Percentiles rank a stretch among this genome's conserved stretches.
phyloP scores from a whole-genome alignment of 2,113 vertebrate genomes.

The Psittacus erithacus region DNA sequence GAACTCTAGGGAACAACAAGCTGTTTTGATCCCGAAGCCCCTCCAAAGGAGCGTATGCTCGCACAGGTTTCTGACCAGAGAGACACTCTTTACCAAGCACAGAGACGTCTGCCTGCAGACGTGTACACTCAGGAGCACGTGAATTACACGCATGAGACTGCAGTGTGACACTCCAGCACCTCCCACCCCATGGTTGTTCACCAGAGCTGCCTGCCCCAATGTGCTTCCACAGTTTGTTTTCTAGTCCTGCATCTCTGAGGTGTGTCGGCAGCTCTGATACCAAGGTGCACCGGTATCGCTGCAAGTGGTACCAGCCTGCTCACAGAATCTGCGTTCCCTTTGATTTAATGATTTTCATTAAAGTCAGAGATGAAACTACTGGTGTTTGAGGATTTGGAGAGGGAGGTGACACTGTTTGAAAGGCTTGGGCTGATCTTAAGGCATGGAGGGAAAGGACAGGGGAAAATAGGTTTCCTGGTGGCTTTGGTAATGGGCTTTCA shows the following conservation, averaged over 20 bases:
- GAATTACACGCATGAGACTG: constrained; percentile 38
- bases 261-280: not conserved
- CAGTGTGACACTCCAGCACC: constrained; percentile 43
- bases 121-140: not conserved
- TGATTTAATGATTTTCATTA: constrained; percentile 38
- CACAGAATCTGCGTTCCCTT: constrained; percentile 29
- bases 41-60: not conserved
- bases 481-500: not conserved
- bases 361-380: constrained; percentile 11
- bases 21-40: not conserved
- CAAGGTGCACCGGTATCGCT: not conserved
- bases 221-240: not conserved
- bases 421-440: not conserved
- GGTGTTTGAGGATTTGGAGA: constrained; percentile 8
- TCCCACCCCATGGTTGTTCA: constrained; percentile 3
- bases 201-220: not conserved
- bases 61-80: constrained; percentile 16
- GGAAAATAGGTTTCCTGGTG: not conserved
- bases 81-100: not conserved
- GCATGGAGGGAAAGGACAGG: not conserved
- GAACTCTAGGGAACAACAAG: constrained; percentile 83
- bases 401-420: not conserved
- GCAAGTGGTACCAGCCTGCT: not conserved
- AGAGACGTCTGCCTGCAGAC: not conserved
- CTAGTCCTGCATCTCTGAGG: not conserved